Evolutionary conservation across 2,113 vertebrate genomes (phyloP), one percentile per base, ranked within the genome.

Genomic region (Neomonachus schauinslandi): DNA sequence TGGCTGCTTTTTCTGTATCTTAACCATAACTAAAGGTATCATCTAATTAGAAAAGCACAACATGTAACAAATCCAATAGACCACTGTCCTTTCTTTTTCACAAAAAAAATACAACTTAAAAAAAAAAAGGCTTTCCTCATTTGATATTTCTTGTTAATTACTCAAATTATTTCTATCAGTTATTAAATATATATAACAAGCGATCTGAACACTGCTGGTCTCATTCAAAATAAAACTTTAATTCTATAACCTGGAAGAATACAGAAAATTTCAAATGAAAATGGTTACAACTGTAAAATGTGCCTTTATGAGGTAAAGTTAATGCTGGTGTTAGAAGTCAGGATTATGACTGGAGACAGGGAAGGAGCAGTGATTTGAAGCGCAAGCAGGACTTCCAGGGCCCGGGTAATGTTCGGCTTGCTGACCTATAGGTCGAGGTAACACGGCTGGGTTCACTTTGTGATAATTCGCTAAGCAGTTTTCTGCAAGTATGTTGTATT

Each of bases 31-130:
- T 95, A 89, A 89, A 33, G 49, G 1, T 4, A 94, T 61, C 69
- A 97, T 11, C 36, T 96, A 96, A 86, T 69, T 83, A 95, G 24
- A 89, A 95, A 96, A 93, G 51, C 83, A 82, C 76, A 95, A 93
- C 33, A 69, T 39, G 57, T 88, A 89, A 91, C 53, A 71, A 94
- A 74, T 16, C 16, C 46, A 87, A 36, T 31, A 82, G n/a, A 67
- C n/a, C 12, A 92, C 1, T 85, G 21, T 67, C 22, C 36, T 94
- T 93, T 95, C 31, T 46, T 95, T 83, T 80, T 82, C 42, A 95
- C 19, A 19, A 71, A 93, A 93, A 63, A 42, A 36, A 28, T 24
- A 80, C 12, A 7, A 59, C 22, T 51, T 69, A 55, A 95, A 39
- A 91, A 93, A 71, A 36, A 28, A 33, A 93, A 94, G 57, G 21